Base-by-base conservation (phyloP, 2,888 invertebrate genomes). In the Plusia festucae region DNA sequence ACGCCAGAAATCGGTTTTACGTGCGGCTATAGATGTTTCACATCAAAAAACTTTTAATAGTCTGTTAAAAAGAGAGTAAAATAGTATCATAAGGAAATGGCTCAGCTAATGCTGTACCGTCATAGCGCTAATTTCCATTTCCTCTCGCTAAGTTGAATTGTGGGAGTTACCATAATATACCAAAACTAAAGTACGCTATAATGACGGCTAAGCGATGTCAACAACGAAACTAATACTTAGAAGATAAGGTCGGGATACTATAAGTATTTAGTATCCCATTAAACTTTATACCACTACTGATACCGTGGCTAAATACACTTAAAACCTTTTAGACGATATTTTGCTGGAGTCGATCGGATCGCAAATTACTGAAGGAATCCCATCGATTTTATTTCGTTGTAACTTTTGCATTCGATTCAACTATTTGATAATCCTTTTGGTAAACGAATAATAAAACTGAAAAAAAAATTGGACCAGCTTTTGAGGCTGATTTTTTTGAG, bases 221-320 rank as follows among this genome's bases (percentile, higher is more conserved):
- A 13, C 13, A 2, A 9, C 18, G 9, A 20, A 18, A 20, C 3
- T 18, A 18, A 49, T 49, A 49, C 11, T n/a, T 49, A 49, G 20
- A 49, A 49, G 20, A 49, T 49, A 49, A 40, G 46, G 46, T 49
- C 16, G 7, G 44, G 4, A 20, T 46, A 49, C 46, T 18, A 49
- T 49, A 20, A 49, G 46, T 49, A 49, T 49, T 49, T 49, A 49
- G 46, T 49, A 20, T 49, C 46, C 16, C 11, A 49, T 49, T 20
- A 49, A 49, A 49, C 11, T 49, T 49, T 18, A 49, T 46, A 46
- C 16, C 46, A 20, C 11, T 20, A 20, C n/a, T n/a, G 20, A 49
- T 49, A 49, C 20, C 46, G 46, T 49, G 46, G 46, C 46, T 46
- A 46, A 18, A 11, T 11, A 49, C 46, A 49, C 46, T 49, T 49